Base-by-base conservation (phyloP, 2,797 vertebrate species). In the Strix occidentalis region DNA sequence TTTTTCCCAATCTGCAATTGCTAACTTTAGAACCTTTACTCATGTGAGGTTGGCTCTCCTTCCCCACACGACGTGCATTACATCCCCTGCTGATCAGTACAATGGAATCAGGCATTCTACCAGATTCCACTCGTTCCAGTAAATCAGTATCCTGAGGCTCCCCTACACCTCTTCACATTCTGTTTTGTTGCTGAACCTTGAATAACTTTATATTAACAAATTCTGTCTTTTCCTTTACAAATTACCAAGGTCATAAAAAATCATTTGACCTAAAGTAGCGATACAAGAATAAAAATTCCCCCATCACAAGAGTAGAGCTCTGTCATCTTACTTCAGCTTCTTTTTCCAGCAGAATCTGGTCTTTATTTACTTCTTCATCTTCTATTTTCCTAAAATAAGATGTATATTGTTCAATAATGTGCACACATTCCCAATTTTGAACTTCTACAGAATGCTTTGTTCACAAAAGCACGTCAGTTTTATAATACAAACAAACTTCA, bases 291-390 rank as follows among this genome's bases (percentile, higher is more conserved):
- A 84, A 72, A 91, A 84, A n/a, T 28, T 19, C 8, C 31, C 46
- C 66, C 29, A 37, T 9, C 12, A 39, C 16, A 63, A 66, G 31
- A 90, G 33, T 16, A 76, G 65, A 88, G 46, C 26, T 57, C 39
- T 63, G 28, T 53, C 68, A 78, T 95, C 96, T 97, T 97, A 99
- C 99, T 98, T 99, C 99, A 86, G 99, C 99, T 98, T 99, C 99
- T 98, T 99, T 99, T 98, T 99, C 99, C 97, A 98, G 98, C 57
- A 99, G 98, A 97, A 99, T 99, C 90, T 99, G 99, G 89, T 99
- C 99, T 98, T 99, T 99, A 97, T 99, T 99, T 97, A 98, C 98
- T 97, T 99, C 99, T 98, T 99, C 99, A 2, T 98, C 99, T 96
- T 99, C 99, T 43, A 99, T 98, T 95, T 99, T 99, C 95, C 99